phyloP scores from a whole-genome alignment of 1,140 invertebrate species.

The Apis dorsata region DNA sequence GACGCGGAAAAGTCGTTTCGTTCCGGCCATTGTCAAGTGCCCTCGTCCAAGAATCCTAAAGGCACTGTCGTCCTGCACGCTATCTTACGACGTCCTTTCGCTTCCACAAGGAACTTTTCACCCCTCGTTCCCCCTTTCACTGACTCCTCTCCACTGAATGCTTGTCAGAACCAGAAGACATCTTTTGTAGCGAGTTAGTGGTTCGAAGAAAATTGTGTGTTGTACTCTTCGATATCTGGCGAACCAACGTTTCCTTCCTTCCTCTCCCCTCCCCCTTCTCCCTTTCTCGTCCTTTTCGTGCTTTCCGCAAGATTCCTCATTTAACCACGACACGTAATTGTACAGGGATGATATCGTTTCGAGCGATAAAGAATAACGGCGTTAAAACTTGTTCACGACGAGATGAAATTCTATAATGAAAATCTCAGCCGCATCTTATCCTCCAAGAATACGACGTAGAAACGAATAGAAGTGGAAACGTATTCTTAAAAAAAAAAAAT shows the following conservation, averaged over 20 bases:
- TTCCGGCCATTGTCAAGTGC: constrained; percentile 68
- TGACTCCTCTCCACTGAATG: constrained; percentile 71
- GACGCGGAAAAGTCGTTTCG: constrained; percentile 71
- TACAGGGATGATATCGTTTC: background rate
- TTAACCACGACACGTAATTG: constrained; percentile 36
- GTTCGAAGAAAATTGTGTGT: constrained; percentile 78
- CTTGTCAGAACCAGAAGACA: constrained; percentile 78
- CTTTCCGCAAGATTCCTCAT: constrained; percentile 4
- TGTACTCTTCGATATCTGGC: constrained; percentile 70
- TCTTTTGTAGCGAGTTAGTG: constrained; percentile 77
- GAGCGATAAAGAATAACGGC: background rate
- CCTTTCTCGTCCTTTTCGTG: constrained; percentile 22
- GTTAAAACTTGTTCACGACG: background rate
- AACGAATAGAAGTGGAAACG: too few relatives aligned
- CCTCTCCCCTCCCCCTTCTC: too few relatives aligned
- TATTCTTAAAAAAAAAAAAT: background rate
- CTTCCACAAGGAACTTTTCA: constrained; percentile 56
- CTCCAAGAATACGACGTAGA: too few relatives aligned
- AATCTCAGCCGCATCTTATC: background rate
- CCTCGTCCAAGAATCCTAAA: constrained; percentile 59
- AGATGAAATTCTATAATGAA: background rate
- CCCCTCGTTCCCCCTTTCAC: background rate
- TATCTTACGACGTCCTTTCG: constrained; percentile 58
- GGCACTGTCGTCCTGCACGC: constrained; percentile 46
- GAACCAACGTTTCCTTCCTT: constrained; percentile 64